phyloP scores from a whole-genome alignment of 2,888 invertebrate species.

The Anoncus sp. region DNA sequence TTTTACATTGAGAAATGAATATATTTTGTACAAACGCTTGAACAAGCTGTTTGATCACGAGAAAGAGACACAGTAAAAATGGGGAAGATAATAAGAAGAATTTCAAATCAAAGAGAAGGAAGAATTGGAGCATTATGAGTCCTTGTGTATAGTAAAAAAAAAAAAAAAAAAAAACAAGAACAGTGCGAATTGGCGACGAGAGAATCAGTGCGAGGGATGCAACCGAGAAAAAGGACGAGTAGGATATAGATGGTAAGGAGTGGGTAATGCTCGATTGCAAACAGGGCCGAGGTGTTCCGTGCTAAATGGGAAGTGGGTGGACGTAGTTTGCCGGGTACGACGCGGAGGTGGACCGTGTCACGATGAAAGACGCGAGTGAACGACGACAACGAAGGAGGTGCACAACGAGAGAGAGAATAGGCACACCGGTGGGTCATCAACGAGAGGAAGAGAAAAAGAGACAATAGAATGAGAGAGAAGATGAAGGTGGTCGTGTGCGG shows the following conservation, averaged over 20 bases:
- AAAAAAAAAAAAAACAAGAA: constrained; percentile 18
- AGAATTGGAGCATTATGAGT: background rate
- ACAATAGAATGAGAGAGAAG: constrained; percentile 39
- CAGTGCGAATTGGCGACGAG: constrained; percentile 23
- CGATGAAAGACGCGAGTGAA: constrained; percentile 42
- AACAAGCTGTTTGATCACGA: constrained; percentile 21
- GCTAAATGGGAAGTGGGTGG: constrained; percentile 70
- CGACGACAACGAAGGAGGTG: constrained; percentile 48
- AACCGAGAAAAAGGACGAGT: constrained; percentile 28
- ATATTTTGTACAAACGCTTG: constrained; percentile 6
- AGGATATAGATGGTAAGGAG: constrained; percentile 36
- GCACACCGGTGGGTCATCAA: constrained; percentile 26
- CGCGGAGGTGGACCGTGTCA: constrained; percentile 65
- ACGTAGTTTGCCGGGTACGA: constrained; percentile 66
- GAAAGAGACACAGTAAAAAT: constrained; percentile 20
- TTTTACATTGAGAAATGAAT: background rate
- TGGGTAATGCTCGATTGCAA: constrained; percentile 60
- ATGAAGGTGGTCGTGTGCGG: constrained; percentile 52
- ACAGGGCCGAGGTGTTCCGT: constrained; percentile 60
- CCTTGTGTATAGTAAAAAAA: background rate
- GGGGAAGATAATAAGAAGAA: background rate
- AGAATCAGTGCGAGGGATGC: constrained; percentile 36
- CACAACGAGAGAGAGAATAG: constrained; percentile 30
- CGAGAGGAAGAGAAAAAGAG: constrained; percentile 14
- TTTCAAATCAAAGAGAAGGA: background rate